These are phyloP conservation scores for Pseudomugil tenellus DNA, from an alignment of 2,797 vertebrate species.

Conservation along the genomic window DNA sequence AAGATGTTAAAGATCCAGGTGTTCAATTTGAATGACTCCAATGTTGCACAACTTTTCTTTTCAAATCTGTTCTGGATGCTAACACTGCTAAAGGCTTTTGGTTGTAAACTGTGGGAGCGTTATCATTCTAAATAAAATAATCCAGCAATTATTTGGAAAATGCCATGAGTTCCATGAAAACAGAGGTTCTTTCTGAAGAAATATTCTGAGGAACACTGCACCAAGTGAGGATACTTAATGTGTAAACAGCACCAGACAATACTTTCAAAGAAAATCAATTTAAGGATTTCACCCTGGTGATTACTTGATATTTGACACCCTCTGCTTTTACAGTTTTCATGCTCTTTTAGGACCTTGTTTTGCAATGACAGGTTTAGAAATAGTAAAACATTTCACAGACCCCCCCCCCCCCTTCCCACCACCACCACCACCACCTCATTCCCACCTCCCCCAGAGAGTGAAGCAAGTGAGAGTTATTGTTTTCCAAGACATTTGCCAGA, in stretches of 20 bases:
- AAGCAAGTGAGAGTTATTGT: slow-evolving; percentile 80
- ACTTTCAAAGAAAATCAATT: slow-evolving; percentile 19
- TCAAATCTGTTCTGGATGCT: slow-evolving; percentile 51
- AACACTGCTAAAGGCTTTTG: slow-evolving; percentile 39
- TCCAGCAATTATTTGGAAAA: slow-evolving; percentile 23
- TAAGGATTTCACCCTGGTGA: slow-evolving; percentile 32
- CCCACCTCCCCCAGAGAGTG: slow-evolving; percentile 48
- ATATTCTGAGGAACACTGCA: slow-evolving; percentile 20
- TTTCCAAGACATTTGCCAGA: slow-evolving; percentile 72
- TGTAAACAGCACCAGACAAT: slow-evolving; percentile 23
- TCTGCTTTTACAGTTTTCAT: slow-evolving; percentile 53
- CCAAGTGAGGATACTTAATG: slow-evolving; percentile 2
- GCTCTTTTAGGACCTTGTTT: slow-evolving; percentile 79
- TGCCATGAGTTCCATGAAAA: slow-evolving; percentile 28
- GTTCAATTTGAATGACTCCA: slow-evolving; percentile 8
- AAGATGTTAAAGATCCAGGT: not conserved
- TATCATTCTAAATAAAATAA: slow-evolving; percentile 46
- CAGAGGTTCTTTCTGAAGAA: too few relatives aligned
- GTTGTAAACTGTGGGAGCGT: slow-evolving; percentile 58
- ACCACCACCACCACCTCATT: too few relatives aligned
- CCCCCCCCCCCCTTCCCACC: too few relatives aligned
- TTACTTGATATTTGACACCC: slow-evolving; percentile 33
- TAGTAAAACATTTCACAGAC: slow-evolving; percentile 77
- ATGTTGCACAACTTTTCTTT: slow-evolving; percentile 26
- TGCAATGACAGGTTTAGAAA: slow-evolving; percentile 70